Base-by-base conservation (phyloP, 2,888 invertebrate genomes). In the Crioceris asparagi region DNA sequence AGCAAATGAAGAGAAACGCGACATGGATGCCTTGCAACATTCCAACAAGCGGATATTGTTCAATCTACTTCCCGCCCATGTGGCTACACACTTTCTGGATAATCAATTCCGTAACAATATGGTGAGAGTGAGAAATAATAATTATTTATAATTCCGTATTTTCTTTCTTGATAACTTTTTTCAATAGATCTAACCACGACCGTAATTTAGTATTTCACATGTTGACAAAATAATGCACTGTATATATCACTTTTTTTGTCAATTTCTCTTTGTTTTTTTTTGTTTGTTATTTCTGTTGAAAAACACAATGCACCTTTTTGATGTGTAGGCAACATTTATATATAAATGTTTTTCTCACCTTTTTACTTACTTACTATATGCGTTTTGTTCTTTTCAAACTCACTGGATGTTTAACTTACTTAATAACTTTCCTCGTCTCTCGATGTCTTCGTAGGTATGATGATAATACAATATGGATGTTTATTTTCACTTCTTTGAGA, bases 11-110 rank as follows among this genome's bases (percentile, higher is more conserved):
- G 91, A 92, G 66, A 90, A 90, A 62, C 74, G 82, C 35, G 91
- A 90, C 62, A 90, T 92, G 90, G 86, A 86, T 52, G 85, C 88
- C n/a, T 63, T 92, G 44, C 91, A 84, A 71, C 81, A 83, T 69
- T 87, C 86, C 48, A 92, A 91, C 63, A 77, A 82, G 62, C 71
- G 87, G 55, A 90, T 92, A 55, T 65, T 92, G 37, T 88, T 87
- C 67, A 92, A 92, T 67, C 70, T 92, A 47, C 70, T 92, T 38
- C 92, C 92, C 17, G 82, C 87, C 35, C 91, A 92, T 66, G 91
- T 92, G 25, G 91, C 91, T 36, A 83, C 84, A 25, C 88, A 92
- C 67, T 92, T 92, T 63, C 69, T 92, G 49, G 88, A 91, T 67
- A 84, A 83, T 62, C 86, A 86, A 67, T 85, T 86, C 64, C 73